phyloP scores from a whole-genome alignment of 1,140 invertebrate species.

The Hypsibius dujardini region DNA sequence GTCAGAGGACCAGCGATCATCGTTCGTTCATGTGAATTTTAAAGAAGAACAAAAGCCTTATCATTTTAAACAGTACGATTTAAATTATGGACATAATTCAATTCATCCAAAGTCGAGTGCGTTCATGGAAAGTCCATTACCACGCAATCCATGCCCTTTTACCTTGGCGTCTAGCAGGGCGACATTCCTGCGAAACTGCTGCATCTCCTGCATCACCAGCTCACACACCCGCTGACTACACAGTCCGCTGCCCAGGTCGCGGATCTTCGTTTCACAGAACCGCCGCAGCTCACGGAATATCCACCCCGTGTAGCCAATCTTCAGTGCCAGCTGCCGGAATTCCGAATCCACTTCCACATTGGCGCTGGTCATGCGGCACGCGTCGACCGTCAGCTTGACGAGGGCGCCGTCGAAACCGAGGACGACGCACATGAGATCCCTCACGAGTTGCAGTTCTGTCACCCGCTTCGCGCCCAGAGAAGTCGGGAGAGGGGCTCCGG shows the following conservation, averaged over 20 bases:
- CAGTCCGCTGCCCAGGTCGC: background rate
- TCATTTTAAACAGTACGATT: too few species aligned
- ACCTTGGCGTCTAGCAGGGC: background rate
- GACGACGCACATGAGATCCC: background rate
- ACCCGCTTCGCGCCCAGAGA: background rate
- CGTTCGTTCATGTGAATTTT: too few species aligned
- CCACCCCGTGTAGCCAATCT: background rate
- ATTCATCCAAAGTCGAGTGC: too few species aligned
- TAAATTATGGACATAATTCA: too few species aligned
- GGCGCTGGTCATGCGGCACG: background rate
- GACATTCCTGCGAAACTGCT: background rate
- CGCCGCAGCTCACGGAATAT: background rate
- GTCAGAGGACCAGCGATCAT: background rate
- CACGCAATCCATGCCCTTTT: background rate
- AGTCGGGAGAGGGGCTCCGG: background rate
- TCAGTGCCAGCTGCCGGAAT: background rate
- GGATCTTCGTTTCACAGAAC: background rate
- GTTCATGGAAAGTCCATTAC: too few species aligned
- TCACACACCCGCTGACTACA: conserved; percentile 3
- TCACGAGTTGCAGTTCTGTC: background rate
- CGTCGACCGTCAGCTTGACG: background rate
- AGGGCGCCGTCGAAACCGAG: background rate
- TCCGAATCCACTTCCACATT: background rate
- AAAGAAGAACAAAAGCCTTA: too few species aligned
- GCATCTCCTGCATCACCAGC: background rate